phyloP scores from a whole-genome alignment of 2,113 vertebrate genomes.

The Onychostoma macrolepis region DNA sequence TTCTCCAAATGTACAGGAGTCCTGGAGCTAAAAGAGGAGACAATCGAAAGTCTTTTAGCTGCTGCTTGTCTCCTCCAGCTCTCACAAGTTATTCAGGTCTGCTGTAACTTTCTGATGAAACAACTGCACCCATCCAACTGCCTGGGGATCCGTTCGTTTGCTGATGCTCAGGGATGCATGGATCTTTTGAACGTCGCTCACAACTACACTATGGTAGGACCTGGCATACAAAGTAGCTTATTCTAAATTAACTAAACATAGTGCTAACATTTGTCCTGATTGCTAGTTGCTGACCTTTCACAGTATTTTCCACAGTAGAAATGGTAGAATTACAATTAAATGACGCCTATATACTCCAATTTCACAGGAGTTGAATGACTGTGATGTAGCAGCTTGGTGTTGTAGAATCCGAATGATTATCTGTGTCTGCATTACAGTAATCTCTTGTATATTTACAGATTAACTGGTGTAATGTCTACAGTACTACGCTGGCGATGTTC shows the following conservation, averaged over 20 bases:
- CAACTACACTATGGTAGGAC: slow-evolving; percentile 91
- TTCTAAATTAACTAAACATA: neutral
- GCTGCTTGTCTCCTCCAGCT: slow-evolving; percentile 96
- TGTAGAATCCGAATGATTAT: slow-evolving; percentile 3
- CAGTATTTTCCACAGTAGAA: neutral
- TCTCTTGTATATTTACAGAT: neutral
- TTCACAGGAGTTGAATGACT: neutral
- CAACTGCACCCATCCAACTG: slow-evolving; percentile 98
- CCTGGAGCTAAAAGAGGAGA: slow-evolving; percentile 94
- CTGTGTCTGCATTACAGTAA: neutral
- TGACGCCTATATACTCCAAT: neutral
- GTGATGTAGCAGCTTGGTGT: neutral
- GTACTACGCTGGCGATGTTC: neutral
- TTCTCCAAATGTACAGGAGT: slow-evolving; percentile 77
- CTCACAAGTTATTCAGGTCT: slow-evolving; percentile 93
- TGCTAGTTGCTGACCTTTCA: neutral
- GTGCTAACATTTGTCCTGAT: neutral
- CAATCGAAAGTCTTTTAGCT: slow-evolving; percentile 92
- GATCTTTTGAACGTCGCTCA: slow-evolving; percentile 94
- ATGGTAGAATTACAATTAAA: neutral
- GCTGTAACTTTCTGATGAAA: slow-evolving; percentile 96
- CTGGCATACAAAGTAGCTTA: neutral
- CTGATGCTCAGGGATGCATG: slow-evolving; percentile 91
- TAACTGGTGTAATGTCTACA: neutral
- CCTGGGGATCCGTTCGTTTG: slow-evolving; percentile 94